A percentile compares a stretch with the other conserved stretches of the same genome.
phyloP scores from a whole-genome alignment of 2,888 invertebrate species.

The Capitulum mitella region DNA sequence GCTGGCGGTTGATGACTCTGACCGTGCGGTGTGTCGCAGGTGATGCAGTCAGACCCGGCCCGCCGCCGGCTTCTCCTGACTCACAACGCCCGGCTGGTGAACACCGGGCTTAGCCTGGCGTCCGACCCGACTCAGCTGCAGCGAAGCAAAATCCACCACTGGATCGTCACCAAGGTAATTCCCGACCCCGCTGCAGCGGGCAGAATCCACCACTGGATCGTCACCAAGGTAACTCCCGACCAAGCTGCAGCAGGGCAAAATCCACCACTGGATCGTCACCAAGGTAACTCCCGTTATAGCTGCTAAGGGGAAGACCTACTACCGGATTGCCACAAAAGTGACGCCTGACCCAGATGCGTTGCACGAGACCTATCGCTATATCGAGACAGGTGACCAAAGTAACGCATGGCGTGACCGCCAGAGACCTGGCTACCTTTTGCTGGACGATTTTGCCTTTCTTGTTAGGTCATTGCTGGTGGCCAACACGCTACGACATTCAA shows the following conservation, averaged over 20 bases:
- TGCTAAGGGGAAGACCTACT: too few relatives aligned
- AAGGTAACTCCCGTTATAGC: too few relatives aligned
- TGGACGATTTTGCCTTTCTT: too few relatives aligned
- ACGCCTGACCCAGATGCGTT: not conserved
- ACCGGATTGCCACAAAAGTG: not conserved
- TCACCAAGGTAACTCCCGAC: not conserved
- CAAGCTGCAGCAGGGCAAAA: not conserved
- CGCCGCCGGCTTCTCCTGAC: not conserved
- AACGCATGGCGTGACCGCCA: too few relatives aligned
- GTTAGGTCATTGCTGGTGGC: too few relatives aligned
- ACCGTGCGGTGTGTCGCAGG: not conserved
- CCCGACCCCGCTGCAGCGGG: too few relatives aligned
- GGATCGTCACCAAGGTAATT: constrained; percentile 13
- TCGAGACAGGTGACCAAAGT: too few relatives aligned
- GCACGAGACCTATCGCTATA: not conserved
- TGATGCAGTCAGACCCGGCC: not conserved
- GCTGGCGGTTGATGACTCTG: not conserved
- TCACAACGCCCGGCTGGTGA: not conserved
- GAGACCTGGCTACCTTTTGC: too few relatives aligned
- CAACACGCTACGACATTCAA: not conserved
- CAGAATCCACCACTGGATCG: not conserved
- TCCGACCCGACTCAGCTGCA: not conserved
- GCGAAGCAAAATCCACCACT: not conserved
- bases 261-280: constrained; percentile 3
- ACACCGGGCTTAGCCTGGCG: not conserved